Percentiles rank a stretch among this genome's conserved stretches.
Evolutionary conservation across 2,113 vertebrate species (phyloP).

Genomic region (Hemibagrus wyckioides): DNA sequence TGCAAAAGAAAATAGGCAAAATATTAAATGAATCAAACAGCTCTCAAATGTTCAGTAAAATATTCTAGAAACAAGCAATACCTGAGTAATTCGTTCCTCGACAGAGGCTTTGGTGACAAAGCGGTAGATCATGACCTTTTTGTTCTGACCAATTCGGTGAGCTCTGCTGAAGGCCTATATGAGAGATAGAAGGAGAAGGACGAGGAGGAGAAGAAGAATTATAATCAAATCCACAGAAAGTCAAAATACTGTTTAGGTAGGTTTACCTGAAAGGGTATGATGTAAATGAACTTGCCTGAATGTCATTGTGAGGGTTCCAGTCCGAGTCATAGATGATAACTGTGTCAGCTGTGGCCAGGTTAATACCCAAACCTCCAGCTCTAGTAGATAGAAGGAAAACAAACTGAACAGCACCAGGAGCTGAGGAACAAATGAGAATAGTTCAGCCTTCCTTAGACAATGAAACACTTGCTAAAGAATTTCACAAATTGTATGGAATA

Average conservation of each 20-base stretch:
- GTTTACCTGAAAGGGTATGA: background rate
- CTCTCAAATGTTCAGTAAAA: background rate
- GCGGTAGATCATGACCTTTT: constrained; percentile 98
- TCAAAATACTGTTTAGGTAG: background rate
- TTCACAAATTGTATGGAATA: background rate
- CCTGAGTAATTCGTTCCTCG: constrained; percentile 96
- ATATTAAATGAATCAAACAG: background rate
- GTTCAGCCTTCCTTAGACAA: background rate
- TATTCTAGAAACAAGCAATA: constrained; percentile 17
- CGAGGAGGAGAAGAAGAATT: background rate
- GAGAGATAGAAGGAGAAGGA: background rate
- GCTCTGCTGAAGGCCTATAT: constrained; percentile 94
- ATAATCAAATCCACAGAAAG: background rate
- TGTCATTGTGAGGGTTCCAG: constrained; percentile 98
- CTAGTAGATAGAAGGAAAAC: constrained; percentile 95
- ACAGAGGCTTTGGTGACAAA: constrained; percentile 97
- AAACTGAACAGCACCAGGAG: constrained; percentile 94
- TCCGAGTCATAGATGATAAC: constrained; percentile 97
- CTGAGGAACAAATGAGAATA: constrained; percentile 63
- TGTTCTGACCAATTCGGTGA: constrained; percentile 96
- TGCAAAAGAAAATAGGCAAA: background rate
- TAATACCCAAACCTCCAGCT: constrained; percentile 95
- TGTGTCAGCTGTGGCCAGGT: constrained; percentile 95
- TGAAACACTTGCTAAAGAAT: background rate
- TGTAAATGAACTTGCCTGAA: constrained; percentile 79